Evolutionary conservation across 2,113 vertebrate genomes (phyloP).

Genomic region (Zosterops borbonicus): DNA sequence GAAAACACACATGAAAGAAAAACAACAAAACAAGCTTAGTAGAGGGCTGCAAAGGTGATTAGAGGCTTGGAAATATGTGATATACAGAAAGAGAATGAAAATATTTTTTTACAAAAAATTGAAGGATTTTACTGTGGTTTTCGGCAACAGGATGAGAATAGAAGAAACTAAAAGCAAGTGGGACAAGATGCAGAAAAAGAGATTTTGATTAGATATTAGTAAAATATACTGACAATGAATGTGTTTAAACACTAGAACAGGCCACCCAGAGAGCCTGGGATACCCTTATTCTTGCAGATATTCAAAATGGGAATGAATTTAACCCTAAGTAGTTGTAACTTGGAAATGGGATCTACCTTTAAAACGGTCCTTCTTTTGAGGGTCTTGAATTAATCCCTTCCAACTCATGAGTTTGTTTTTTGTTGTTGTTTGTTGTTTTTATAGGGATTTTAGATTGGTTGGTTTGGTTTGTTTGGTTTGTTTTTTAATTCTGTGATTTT

Average conservation of each 20-base stretch:
- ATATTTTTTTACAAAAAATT: neutral
- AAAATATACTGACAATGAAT: neutral
- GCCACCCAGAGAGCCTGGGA: neutral
- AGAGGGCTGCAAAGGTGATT: neutral
- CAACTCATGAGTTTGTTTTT: neutral
- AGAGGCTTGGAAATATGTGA: neutral
- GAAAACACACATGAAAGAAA: neutral
- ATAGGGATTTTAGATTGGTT: neutral
- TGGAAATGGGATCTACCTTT: neutral
- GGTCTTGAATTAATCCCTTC: neutral
- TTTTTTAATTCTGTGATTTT: neutral
- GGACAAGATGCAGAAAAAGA: neutral
- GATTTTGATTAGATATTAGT: neutral
- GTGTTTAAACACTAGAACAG: neutral
- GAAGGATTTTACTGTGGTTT: neutral
- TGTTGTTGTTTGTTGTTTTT: neutral
- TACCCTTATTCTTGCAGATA: neutral
- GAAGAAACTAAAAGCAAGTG: neutral
- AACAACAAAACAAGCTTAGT: neutral
- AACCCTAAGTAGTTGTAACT: neutral
- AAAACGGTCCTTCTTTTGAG: neutral
- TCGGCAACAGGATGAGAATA: neutral
- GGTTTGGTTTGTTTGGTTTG: neutral
- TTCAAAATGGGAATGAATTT: neutral
- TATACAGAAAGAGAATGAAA: neutral